phyloP scores from a whole-genome alignment of 2,797 vertebrate species.

The Hylomyscus alleni region DNA sequence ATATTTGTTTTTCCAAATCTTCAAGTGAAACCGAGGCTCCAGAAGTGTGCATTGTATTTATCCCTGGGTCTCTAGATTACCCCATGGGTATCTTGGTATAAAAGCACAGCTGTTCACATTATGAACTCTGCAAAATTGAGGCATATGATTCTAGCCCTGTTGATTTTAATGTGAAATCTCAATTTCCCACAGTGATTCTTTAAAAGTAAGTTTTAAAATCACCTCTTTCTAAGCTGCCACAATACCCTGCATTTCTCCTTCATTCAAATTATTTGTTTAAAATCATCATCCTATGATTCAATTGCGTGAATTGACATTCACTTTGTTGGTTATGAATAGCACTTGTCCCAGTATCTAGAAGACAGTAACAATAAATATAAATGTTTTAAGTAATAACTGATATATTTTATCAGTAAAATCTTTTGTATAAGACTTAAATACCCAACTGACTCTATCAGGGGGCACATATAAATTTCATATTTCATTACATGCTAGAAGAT shows the following conservation, averaged over 20 bases:
- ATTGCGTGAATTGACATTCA: background rate
- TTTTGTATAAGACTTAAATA: background rate
- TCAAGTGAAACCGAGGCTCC: conserved; percentile 69
- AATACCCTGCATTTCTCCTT: background rate
- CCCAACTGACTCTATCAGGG: background rate
- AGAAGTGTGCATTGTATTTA: conserved; percentile 73
- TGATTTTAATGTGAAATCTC: conserved; percentile 78
- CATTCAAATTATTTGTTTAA: conserved; percentile 21
- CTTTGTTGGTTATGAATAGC: background rate
- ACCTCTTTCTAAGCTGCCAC: background rate
- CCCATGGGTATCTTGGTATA: background rate
- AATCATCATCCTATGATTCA: background rate
- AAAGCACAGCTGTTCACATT: conserved; percentile 11
- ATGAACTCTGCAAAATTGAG: background rate
- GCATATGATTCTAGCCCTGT: conserved; percentile 9
- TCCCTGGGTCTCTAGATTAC: conserved; percentile 46
- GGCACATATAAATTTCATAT: background rate
- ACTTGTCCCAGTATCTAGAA: background rate
- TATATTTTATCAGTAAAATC: background rate
- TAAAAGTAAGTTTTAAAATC: conserved; percentile 45
- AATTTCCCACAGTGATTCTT: conserved; percentile 71
- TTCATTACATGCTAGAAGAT: background rate
- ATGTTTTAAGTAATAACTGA: background rate
- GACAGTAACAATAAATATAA: background rate
- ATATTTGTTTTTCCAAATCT: conserved; percentile 82